Evolutionary conservation across 1,140 invertebrate species (phyloP).

Genomic region (Varroa destructor): DNA sequence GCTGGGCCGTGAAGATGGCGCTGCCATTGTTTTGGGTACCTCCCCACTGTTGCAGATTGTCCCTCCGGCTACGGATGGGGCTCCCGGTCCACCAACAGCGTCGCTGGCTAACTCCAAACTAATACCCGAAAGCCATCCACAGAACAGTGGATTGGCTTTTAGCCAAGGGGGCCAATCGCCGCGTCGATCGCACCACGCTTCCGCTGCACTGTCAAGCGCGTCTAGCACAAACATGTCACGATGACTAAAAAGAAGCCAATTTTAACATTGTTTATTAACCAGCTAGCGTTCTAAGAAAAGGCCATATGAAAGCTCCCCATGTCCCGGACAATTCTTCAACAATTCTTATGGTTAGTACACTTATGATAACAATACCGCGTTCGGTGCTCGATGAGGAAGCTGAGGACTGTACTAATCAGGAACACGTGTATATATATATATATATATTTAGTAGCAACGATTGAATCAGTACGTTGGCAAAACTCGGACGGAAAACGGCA

Average conservation of each 20-base stretch:
- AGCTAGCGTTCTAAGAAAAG: too few relatives aligned
- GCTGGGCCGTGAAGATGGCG: conserved; percentile 6
- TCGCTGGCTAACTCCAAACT: conserved; percentile 1
- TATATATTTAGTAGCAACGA: too few relatives aligned
- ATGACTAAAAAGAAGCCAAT: background rate
- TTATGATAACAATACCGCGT: too few relatives aligned
- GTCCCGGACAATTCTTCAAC: too few relatives aligned
- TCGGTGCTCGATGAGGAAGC: too few relatives aligned
- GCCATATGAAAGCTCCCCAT: too few relatives aligned
- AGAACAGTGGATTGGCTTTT: conserved; percentile 17
- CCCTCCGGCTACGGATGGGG: background rate
- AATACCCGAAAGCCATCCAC: conserved; percentile 17
- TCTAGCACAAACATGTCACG: conserved; percentile 23
- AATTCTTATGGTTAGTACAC: too few relatives aligned
- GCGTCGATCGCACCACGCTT: conserved; percentile 3
- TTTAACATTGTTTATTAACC: too few relatives aligned
- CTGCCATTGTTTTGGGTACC: conserved; percentile 7
- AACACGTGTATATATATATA: too few relatives aligned
- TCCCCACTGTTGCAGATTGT: conserved; percentile 17
- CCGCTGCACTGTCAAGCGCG: conserved; percentile 1
- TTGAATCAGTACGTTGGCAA: too few relatives aligned
- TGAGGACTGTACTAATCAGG: too few relatives aligned
- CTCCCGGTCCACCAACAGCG: background rate
- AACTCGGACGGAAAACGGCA: too few relatives aligned
- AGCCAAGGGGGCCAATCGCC: conserved; percentile 2